These are phyloP conservation scores for Halictus ligatus DNA, from an alignment of 2,888 invertebrate genomes.

Conservation along the genomic window DNA sequence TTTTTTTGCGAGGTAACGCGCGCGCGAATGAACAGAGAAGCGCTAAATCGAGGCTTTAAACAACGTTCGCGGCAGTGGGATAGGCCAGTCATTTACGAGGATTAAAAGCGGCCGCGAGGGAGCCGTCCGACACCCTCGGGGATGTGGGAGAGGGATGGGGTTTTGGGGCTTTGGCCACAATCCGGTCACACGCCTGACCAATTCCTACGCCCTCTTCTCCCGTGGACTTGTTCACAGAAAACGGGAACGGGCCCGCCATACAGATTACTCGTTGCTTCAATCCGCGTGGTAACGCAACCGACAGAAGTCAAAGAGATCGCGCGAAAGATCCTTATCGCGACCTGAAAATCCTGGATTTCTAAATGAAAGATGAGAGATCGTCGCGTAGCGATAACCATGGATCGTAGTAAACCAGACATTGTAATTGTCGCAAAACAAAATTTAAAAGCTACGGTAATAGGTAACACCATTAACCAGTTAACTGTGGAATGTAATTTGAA, in stretches of 20 bases:
- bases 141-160: constrained; percentile 44
- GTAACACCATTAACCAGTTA: too few species aligned
- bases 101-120: constrained; percentile 66
- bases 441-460: not conserved
- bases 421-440: not conserved
- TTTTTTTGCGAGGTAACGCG: constrained; percentile 1
- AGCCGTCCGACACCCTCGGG: constrained; percentile 45
- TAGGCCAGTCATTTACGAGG: constrained; percentile 67
- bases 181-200: constrained; percentile 71
- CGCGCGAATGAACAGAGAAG: constrained; percentile 40
- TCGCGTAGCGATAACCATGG: not conserved
- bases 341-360: not conserved
- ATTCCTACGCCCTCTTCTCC: constrained; percentile 53
- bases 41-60: constrained; percentile 59
- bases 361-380: not conserved
- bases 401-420: not conserved
- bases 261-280: constrained; percentile 32
- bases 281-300: not conserved
- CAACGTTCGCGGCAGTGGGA: constrained; percentile 51
- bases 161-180: constrained; percentile 68
- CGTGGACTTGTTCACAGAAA: constrained; percentile 42
- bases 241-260: constrained; percentile 36
- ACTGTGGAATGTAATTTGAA: too few species aligned
- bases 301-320: constrained; percentile 3
- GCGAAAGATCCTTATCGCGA: not conserved